phyloP scores from a whole-genome alignment of 1,140 invertebrate species.

The Batillaria attramentaria region DNA sequence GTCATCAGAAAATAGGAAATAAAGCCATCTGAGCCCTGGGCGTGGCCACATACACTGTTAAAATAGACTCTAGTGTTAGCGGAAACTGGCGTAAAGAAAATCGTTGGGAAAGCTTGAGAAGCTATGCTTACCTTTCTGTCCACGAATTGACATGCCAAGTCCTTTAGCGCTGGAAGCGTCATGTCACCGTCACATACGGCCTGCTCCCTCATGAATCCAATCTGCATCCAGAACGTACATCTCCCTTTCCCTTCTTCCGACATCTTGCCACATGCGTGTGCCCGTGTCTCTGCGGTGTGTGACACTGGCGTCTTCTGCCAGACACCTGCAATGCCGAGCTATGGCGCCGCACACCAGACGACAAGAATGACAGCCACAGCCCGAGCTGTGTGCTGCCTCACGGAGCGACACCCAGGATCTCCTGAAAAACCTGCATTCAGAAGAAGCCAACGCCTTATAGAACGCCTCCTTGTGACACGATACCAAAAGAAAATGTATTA shows the following conservation, averaged over 20 bases:
- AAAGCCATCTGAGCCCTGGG: neutral
- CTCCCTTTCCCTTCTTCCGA: constrained; percentile 39
- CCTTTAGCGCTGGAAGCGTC: constrained; percentile 92
- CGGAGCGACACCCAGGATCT: neutral
- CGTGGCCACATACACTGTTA: constrained; percentile 6
- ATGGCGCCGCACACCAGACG: constrained; percentile 12
- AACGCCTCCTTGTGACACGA: constrained; percentile 7
- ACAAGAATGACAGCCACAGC: constrained; percentile 14
- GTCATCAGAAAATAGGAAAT: neutral
- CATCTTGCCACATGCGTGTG: constrained; percentile 51
- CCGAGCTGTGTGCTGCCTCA: constrained; percentile 28
- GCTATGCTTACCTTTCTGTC: constrained; percentile 85
- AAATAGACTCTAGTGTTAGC: neutral
- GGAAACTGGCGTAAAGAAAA: neutral
- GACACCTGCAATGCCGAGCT: constrained; percentile 5
- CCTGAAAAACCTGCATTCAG: neutral
- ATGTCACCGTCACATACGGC: constrained; percentile 86
- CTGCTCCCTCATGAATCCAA: constrained; percentile 91
- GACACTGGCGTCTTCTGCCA: neutral
- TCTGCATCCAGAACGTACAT: constrained; percentile 89
- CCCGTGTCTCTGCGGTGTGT: constrained; percentile 39
- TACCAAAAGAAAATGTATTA: neutral
- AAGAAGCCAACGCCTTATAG: constrained; percentile 10
- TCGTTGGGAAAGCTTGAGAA: neutral
- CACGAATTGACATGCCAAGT: constrained; percentile 94